Conservation (phyloP, 2,888 invertebrate species). For the Oxytorus armatus region DNA sequence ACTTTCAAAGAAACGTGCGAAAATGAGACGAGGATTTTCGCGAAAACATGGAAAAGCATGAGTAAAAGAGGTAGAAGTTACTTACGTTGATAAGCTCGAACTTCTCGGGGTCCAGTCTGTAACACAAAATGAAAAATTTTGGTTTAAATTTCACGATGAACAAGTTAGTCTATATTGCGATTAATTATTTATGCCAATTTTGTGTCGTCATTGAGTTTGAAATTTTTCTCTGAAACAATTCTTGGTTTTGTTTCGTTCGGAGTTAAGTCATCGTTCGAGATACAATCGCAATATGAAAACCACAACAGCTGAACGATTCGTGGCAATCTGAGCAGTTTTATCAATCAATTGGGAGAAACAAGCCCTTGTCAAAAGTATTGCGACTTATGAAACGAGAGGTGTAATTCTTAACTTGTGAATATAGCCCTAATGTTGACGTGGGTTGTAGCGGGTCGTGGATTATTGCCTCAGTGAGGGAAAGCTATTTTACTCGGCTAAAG, state of each 20-base stretch:
- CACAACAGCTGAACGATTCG: neutral
- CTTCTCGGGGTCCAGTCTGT: constrained; percentile 92
- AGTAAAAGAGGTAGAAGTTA: constrained; percentile 78
- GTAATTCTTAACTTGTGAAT: neutral
- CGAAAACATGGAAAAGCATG: constrained; percentile 4
- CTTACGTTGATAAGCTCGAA: constrained; percentile 96
- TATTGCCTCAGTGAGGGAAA: constrained; percentile 51
- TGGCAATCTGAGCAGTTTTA: neutral
- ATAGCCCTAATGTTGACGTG: neutral
- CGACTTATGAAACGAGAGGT: neutral
- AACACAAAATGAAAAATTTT: constrained; percentile 80
- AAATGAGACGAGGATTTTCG: neutral
- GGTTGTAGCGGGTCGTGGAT: constrained; percentile 6
- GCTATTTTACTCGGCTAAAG: constrained; percentile 49
- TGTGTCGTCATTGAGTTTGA: neutral
- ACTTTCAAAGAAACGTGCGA: constrained; percentile 15
- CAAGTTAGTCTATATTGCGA: neutral
- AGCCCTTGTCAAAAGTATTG: neutral
- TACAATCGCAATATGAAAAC: neutral
- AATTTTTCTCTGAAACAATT: neutral
- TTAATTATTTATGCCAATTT: neutral
- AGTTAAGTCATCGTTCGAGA: neutral
- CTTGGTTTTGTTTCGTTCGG: neutral
- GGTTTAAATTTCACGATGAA: constrained; percentile 20
- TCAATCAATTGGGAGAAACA: neutral